A percentile compares a stretch with the other conserved stretches of the same genome.
phyloP scores from a whole-genome alignment of 2,888 invertebrate species.

The Globia sparganii region DNA sequence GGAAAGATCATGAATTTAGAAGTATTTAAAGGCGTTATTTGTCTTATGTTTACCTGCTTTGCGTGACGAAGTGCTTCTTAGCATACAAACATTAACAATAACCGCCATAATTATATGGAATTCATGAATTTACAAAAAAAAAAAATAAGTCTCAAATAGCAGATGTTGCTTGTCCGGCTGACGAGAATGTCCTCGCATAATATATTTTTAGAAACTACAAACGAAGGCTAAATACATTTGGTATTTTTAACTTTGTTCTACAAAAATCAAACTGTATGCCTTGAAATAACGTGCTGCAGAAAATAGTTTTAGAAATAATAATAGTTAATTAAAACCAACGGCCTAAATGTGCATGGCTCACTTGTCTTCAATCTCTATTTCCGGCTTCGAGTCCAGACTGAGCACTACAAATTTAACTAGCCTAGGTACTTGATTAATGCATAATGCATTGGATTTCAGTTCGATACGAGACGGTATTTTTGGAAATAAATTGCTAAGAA shows the following conservation, averaged over 20 bases:
- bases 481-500: background rate
- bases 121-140: conserved; percentile 24
- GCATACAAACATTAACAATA: background rate
- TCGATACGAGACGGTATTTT: background rate
- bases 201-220: conserved; percentile 44
- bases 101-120: background rate
- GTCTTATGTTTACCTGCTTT: background rate
- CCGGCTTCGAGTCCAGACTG: background rate
- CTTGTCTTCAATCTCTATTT: conserved; percentile 13
- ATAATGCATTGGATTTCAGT: background rate
- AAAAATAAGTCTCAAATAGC: conserved; percentile 29
- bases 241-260: conserved; percentile 45
- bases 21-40: background rate
- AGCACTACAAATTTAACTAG: conserved; percentile 10
- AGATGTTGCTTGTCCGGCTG: conserved; percentile 33
- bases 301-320: conserved; percentile 1
- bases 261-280: conserved; percentile 1
- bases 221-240: conserved; percentile 32
- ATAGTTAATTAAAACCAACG: conserved; percentile 1
- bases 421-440: background rate
- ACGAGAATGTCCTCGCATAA: conserved; percentile 21
- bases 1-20: background rate
- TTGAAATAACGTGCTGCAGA: conserved; percentile 21
- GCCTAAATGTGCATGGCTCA: conserved; percentile 1
- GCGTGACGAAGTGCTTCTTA: background rate